Evolutionary conservation across 2,888 invertebrate species (phyloP), one percentile per base, ranked within the genome.

Genomic region (Globia sparganii): DNA sequence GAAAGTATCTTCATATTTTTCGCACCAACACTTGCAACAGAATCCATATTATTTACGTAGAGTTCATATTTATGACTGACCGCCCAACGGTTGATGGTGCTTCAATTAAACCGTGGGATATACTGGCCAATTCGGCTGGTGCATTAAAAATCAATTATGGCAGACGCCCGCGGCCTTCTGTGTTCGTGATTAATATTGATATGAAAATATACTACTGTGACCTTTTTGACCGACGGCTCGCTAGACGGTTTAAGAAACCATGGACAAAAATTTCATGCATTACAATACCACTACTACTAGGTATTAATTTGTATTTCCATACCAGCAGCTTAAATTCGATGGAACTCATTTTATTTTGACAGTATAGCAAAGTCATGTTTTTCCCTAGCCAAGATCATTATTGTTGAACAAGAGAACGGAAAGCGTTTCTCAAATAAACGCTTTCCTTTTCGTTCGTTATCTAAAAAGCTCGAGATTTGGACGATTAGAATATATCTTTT

Each of bases 61-160:
- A 64, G 64, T 21, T 73, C 69, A 84, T 75, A 75, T 84, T 84
- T 81, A 84, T 73, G 70, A 58, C 75, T 67, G 65, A 34, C 66
- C 67, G 74, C 53, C 74, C 77, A 75, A 77, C 77, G 28, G 69
- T 34, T 70, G 76, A 75, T 75, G 79, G 77, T 83, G 78, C 75
- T 78, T 72, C 80, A 78, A 83, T 85, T 78, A 82, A 81, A 86
- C 75, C 81, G 81, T 85, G 81, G 77, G 77, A 79, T 84, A 81
- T 73, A 53, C 77, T 70, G 75, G 56, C 67, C 81, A 83, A 83
- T 82, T 88, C 78, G 75, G 80, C 58, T 73, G 76, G 75, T 70
- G 87, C 83, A 87, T 88, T 88, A 88, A 88, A 88, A 88, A 88
- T 88, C 88, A 88, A 87, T 87, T 88, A 88, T 75, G 76, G 74